Conservation (phyloP, 2,888 invertebrate species). For the Mallateleia sp. region DNA sequence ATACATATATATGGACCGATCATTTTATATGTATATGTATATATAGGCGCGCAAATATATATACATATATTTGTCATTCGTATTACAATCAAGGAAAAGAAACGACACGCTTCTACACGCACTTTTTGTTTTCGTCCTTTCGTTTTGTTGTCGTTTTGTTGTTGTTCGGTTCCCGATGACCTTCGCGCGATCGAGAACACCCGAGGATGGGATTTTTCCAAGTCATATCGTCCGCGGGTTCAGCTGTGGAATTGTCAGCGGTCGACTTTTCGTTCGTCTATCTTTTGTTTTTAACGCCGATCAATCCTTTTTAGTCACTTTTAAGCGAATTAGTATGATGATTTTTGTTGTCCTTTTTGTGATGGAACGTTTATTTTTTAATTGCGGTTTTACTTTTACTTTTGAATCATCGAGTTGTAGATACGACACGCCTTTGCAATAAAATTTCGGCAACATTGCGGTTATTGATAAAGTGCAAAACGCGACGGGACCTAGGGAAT, state of each 20-base stretch:
- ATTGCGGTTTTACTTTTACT: no score
- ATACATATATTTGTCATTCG: conserved; percentile 73
- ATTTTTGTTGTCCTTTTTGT: no score
- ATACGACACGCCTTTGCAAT: no score
- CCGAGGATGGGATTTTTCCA: neutral
- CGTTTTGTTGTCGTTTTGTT: no score
- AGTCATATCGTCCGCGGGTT: neutral
- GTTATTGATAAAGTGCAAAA: no score
- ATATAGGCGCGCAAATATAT: conserved; percentile 50
- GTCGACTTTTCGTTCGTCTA: neutral
- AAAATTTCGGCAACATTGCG: no score
- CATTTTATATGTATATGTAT: conserved; percentile 64
- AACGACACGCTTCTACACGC: conserved; percentile 80
- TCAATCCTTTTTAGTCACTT: conserved; percentile 6
- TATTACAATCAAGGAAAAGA: conserved; percentile 77
- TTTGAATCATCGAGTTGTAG: no score
- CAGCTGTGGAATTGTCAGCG: conserved; percentile 9
- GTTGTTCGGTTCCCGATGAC: no score
- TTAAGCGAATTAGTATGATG: conserved; percentile 18
- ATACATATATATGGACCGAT: conserved; percentile 57
- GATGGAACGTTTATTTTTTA: no score
- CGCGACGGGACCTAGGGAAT: no score
- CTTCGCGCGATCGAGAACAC: neutral
- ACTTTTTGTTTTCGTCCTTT: conserved; percentile 4
- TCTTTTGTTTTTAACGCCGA: neutral